Base-by-base conservation (phyloP, 2,797 vertebrate species). In the Adrianichthys oophorus region DNA sequence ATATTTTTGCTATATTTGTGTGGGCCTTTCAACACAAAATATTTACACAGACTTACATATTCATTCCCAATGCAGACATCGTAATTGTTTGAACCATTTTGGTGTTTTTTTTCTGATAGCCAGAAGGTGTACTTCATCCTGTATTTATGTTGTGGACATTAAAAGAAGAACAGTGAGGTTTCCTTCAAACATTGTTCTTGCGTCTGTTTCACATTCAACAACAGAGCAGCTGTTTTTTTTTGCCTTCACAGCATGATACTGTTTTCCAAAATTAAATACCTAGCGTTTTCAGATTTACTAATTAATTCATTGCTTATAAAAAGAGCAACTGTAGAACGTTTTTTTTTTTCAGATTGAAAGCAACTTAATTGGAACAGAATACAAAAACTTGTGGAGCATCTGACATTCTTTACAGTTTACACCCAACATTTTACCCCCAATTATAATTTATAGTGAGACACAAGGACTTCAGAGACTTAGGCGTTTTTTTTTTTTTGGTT, bases 401-500 rank as follows among this genome's bases (percentile, higher is more conserved):
- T 68, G 77, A 80, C 80, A 82, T 85, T 87, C 70, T 79, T 84
- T 41, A 62, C 50, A 61, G 62, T 79, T 84, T 79, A 80, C 79
- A 81, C 74, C 69, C 78, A 84, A 78, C 68, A 63, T 52, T 63
- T 55, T 65, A 74, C 72, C 85, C 85, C 78, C 80, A 72, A 79
- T 80, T 86, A 82, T 78, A 80, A 87, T 87, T 87, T 62, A 81
- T 72, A 76, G 82, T 83, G 83, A 85, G 84, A 84, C 80, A 74
- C 69, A 76, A 61, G 76, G 77, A 86, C 82, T 87, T 81, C 84
- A 86, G 84, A 87, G 78, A 76, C 66, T 78, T 58, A 65, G 69
- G 54, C 51, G 17, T 58, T 72, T 72, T 49, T 67, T 72, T 71
- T 6, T 29, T 29, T 29, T 29, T 29, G 7, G 1, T 29, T 26